These are phyloP conservation scores for Bubo blakistoni DNA, from an alignment of 2,113 vertebrate species.

Conservation along the genomic window DNA sequence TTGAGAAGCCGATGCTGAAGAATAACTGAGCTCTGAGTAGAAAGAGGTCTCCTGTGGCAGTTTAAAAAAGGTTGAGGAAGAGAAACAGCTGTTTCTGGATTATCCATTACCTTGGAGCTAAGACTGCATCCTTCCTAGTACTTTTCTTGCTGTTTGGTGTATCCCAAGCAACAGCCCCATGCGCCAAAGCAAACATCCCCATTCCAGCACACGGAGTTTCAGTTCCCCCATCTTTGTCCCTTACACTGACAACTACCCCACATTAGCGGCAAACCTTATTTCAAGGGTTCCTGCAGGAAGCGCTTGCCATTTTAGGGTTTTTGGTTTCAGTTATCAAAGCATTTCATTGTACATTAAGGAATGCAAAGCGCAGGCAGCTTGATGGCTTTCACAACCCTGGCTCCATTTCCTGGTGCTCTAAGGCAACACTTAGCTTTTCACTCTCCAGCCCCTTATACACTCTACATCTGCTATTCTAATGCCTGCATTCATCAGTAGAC, in stretches of 20 bases:
- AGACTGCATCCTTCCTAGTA: slow-evolving; percentile 9
- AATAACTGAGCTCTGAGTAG: slow-evolving; percentile 31
- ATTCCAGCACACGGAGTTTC: not conserved
- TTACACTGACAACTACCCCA: not conserved
- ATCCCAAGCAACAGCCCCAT: not conserved
- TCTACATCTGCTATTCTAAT: slow-evolving; percentile 78
- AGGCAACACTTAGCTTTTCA: slow-evolving; percentile 69
- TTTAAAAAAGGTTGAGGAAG: slow-evolving; percentile 36
- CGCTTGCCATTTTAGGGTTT: not conserved
- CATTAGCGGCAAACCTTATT: slow-evolving; percentile 18
- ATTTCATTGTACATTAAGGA: slow-evolving; percentile 61
- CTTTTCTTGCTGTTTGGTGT: not conserved
- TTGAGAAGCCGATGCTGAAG: slow-evolving; percentile 50
- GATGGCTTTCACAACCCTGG: slow-evolving; percentile 71
- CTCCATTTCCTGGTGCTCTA: slow-evolving; percentile 72
- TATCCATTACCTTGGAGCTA: slow-evolving; percentile 45
- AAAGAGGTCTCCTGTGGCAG: slow-evolving; percentile 54
- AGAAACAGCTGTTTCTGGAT: slow-evolving; percentile 63
- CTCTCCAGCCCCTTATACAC: slow-evolving; percentile 43
- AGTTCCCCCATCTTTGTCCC: not conserved
- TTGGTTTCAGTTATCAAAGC: slow-evolving; percentile 59
- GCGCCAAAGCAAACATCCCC: not conserved
- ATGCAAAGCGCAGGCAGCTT: slow-evolving; percentile 53
- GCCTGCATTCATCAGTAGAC: slow-evolving; percentile 70
- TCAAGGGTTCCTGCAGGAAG: slow-evolving; percentile 41